Percentiles rank a stretch among this genome's conserved stretches.
These are phyloP conservation scores for Merluccius polli DNA, from an alignment of 2,797 vertebrate genomes.

Conservation along the genomic window DNA sequence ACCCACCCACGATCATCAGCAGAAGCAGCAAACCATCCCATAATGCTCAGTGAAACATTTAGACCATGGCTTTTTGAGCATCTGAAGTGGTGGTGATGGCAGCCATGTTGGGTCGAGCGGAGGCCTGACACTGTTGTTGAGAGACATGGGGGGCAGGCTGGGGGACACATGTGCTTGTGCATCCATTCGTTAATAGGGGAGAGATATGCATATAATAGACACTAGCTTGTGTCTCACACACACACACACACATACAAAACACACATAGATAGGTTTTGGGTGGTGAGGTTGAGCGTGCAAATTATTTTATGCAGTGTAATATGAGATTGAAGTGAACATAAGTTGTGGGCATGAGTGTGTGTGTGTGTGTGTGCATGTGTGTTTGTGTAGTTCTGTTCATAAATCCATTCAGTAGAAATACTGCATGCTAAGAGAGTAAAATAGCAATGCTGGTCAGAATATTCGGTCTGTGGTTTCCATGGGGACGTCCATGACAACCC, in stretches of 20 bases:
- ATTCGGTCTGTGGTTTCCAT: conserved; percentile 60
- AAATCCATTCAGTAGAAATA: conserved; percentile 43
- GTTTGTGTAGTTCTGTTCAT: conserved; percentile 37
- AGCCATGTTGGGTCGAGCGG: background rate
- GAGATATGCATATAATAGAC: background rate
- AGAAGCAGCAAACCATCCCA: background rate
- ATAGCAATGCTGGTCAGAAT: conserved; percentile 47
- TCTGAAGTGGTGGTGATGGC: background rate
- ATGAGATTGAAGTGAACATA: background rate
- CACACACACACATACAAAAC: background rate
- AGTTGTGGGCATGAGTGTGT: background rate
- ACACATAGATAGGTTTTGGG: background rate
- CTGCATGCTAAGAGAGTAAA: conserved; percentile 42
- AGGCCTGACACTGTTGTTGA: background rate
- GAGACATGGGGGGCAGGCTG: background rate
- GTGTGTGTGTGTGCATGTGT: background rate
- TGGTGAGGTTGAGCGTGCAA: background rate
- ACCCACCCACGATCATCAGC: background rate
- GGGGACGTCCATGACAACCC: conserved; percentile 66
- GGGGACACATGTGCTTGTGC: background rate
- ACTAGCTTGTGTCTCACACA: background rate
- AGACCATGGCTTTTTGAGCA: background rate
- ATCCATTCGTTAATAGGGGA: background rate
- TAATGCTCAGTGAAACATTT: background rate
- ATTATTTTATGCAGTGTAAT: background rate